Conservation (phyloP, 2,888 invertebrate genomes). For the Stenotaenia linearis region DNA sequence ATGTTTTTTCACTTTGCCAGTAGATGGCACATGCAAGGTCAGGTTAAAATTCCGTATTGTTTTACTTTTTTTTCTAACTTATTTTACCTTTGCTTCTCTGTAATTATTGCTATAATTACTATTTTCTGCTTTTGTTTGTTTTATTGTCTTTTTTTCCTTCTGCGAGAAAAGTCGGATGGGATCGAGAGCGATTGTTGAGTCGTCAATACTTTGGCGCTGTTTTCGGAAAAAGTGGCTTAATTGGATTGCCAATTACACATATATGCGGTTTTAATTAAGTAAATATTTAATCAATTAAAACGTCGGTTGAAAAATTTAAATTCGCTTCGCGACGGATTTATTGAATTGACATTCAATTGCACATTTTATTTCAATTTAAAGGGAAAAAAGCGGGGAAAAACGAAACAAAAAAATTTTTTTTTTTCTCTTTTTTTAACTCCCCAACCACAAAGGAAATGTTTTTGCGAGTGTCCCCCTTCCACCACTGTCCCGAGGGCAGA, state of each 20-base stretch:
- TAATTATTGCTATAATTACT: too few relatives aligned
- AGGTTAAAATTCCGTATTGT: background rate
- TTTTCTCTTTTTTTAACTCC: background rate
- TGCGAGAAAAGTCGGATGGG: too few relatives aligned
- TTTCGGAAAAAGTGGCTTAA: too few relatives aligned
- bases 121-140: too few relatives aligned
- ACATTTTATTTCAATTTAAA: too few relatives aligned
- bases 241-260: background rate
- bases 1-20: background rate
- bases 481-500: conserved; percentile 24
- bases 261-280: background rate
- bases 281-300: background rate
- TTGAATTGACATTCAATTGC: background rate
- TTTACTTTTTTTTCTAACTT: background rate
- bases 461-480: background rate
- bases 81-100: background rate
- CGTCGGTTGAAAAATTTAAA: background rate
- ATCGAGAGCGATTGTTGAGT: too few relatives aligned
- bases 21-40: background rate
- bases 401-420: background rate
- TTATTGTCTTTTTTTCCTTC: too few relatives aligned
- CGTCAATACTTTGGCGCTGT: too few relatives aligned
- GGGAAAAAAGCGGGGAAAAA: too few relatives aligned
- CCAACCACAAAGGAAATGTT: background rate
- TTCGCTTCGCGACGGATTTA: background rate